phyloP scores from a whole-genome alignment of 2,888 invertebrate species.

The Cloeon dipterum region DNA sequence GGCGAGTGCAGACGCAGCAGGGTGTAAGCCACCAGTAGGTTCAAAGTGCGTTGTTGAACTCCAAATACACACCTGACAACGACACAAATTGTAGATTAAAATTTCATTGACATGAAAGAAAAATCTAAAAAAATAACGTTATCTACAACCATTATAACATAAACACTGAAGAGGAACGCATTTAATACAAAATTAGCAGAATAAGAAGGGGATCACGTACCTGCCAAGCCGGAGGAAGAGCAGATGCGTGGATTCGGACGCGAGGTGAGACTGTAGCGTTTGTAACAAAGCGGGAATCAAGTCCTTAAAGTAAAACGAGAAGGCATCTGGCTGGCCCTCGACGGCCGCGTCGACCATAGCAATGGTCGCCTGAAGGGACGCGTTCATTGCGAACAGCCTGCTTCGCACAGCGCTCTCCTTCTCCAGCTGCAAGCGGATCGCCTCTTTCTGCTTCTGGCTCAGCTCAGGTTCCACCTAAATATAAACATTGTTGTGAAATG shows the following conservation, averaged over 20 bases:
- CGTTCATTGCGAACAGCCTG: conserved; percentile 32
- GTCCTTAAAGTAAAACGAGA: conserved; percentile 29
- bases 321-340: conserved; percentile 15
- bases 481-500: too few species aligned
- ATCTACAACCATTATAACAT: too few species aligned
- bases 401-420: conserved; percentile 62
- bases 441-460: conserved; percentile 80
- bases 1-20: conserved; percentile 56
- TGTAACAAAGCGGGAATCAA: conserved; percentile 32
- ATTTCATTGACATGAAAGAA: too few species aligned
- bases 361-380: conserved; percentile 6
- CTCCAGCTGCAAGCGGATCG: conserved; percentile 59
- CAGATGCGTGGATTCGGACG: conserved; percentile 39
- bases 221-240: conserved; percentile 35
- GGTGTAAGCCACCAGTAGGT: conserved; percentile 33
- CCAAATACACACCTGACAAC: too few species aligned
- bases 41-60: conserved; percentile 10
- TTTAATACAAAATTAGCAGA: too few species aligned
- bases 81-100: too few species aligned
- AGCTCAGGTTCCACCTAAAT: conserved; percentile 39
- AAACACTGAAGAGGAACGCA: too few species aligned
- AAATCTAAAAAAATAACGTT: too few species aligned
- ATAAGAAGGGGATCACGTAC: conserved; percentile 30
- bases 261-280: conserved; percentile 51
- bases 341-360: conserved; percentile 8